Conservation (phyloP, 92 coral and sea anemone species). For the Umimayanthus kanabou region DNA sequence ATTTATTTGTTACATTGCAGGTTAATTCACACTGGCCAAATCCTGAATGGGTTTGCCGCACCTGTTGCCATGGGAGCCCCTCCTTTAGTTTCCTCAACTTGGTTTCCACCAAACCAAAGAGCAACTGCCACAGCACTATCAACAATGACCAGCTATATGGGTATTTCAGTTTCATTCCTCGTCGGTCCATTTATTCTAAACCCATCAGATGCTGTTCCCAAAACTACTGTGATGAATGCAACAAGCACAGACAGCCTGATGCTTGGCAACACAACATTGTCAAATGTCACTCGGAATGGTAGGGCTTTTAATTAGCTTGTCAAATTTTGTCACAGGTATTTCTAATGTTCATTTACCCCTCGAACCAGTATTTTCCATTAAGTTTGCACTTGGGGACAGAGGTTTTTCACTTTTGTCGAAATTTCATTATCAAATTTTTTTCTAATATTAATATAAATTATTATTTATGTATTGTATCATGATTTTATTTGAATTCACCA, state of each 20-base stretch:
- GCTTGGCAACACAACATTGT: neutral
- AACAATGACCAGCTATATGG: constrained; percentile 88
- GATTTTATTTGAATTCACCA: too few relatives aligned
- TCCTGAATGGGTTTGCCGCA: constrained; percentile 88
- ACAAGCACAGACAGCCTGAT: neutral
- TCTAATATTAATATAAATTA: too few relatives aligned
- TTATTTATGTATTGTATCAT: too few relatives aligned
- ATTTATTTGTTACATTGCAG: constrained; percentile 19
- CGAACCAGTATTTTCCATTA: neutral
- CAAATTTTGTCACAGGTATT: neutral
- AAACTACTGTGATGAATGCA: neutral
- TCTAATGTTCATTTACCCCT: too few relatives aligned
- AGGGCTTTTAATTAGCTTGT: neutral
- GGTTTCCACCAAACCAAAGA: constrained; percentile 98
- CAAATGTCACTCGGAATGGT: constrained; percentile 22
- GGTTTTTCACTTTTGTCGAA: too few relatives aligned
- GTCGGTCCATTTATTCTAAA: constrained; percentile 93
- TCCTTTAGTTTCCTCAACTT: constrained; percentile 90
- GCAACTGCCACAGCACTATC: constrained; percentile 96
- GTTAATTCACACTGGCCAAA: constrained; percentile 90
- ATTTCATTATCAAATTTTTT: too few relatives aligned
- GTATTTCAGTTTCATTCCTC: constrained; percentile 82
- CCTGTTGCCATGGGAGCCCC: constrained; percentile 99
- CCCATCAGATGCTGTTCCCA: constrained; percentile 63
- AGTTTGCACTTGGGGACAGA: neutral